Percentiles rank a stretch among this genome's conserved stretches.
Evolutionary conservation across 1,140 invertebrate genomes (phyloP).

Genomic region (Brachionus rotundiformis): DNA sequence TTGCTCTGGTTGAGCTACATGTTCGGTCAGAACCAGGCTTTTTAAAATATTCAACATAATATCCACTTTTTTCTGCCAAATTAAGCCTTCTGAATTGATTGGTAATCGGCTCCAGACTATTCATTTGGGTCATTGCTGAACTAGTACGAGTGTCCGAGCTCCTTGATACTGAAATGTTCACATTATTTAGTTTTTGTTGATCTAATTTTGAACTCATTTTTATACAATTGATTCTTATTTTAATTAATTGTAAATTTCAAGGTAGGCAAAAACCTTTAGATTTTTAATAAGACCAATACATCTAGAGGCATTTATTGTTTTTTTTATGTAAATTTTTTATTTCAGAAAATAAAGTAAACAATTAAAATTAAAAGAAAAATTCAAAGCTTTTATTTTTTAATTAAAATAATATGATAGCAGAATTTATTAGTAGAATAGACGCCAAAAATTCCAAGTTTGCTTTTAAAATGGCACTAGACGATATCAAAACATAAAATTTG

Average conservation of each 20-base stretch:
- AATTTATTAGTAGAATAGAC: neutral
- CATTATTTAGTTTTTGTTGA: neutral
- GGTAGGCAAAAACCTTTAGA: neutral
- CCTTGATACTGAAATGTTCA: neutral
- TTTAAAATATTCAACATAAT: slow-evolving; percentile 10
- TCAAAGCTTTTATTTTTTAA: neutral
- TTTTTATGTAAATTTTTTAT: neutral
- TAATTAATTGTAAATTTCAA: neutral
- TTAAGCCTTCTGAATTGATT: neutral
- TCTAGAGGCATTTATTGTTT: neutral
- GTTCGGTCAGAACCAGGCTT: neutral
- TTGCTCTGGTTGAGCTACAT: too few species aligned
- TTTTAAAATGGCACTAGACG: neutral
- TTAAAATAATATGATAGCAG: neutral
- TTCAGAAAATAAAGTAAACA: neutral
- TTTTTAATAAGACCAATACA: neutral
- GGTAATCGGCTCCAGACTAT: neutral
- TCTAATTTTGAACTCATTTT: neutral
- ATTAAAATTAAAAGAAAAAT: neutral
- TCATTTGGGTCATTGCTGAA: neutral
- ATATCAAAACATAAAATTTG: neutral
- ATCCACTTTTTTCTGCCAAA: neutral
- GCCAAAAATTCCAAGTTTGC: neutral
- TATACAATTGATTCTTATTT: neutral
- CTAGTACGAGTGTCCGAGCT: neutral